Evolutionary conservation across 2,797 vertebrate genomes (phyloP).

Genomic region (Brotula barbata): DNA sequence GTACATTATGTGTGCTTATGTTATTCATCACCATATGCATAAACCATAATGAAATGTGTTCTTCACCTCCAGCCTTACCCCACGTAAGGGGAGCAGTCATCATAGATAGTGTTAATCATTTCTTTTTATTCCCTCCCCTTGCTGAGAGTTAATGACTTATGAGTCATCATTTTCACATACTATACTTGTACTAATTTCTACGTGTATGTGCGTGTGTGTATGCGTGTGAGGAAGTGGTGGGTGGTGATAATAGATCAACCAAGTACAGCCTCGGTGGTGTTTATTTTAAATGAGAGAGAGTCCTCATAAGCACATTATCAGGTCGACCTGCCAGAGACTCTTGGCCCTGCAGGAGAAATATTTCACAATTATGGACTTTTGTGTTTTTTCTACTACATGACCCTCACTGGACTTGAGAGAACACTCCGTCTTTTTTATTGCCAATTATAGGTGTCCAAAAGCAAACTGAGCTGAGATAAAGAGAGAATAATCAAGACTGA

Average conservation of each 20-base stretch:
- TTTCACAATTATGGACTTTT: constrained; percentile 77
- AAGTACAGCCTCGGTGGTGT: constrained; percentile 52
- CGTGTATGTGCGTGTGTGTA: not conserved
- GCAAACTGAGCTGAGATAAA: constrained; percentile 64
- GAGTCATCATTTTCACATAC: constrained; percentile 39
- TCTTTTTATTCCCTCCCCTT: constrained; percentile 30
- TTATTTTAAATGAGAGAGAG: constrained; percentile 67
- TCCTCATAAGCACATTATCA: constrained; percentile 68
- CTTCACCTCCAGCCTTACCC: constrained; percentile 3
- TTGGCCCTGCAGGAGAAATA: constrained; percentile 66
- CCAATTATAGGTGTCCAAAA: constrained; percentile 72
- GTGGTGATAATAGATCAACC: constrained; percentile 46
- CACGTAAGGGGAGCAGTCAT: constrained; percentile 8
- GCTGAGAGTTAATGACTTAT: constrained; percentile 3
- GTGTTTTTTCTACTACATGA: constrained; percentile 69
- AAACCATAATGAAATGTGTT: constrained; percentile 13
- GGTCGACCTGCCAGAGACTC: constrained; percentile 58
- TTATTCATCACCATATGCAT: constrained; percentile 6
- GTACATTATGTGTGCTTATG: not conserved
- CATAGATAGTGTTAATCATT: constrained; percentile 10
- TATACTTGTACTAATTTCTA: constrained; percentile 24
- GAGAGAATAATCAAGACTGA: constrained; percentile 57
- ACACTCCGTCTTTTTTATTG: constrained; percentile 72
- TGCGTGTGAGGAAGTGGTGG: not conserved
- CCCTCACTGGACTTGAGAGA: constrained; percentile 64